A percentile compares a stretch with the other conserved stretches of the same genome.
phyloP scores from a whole-genome alignment of 2,113 vertebrate genomes.

The Eclectus roratus region DNA sequence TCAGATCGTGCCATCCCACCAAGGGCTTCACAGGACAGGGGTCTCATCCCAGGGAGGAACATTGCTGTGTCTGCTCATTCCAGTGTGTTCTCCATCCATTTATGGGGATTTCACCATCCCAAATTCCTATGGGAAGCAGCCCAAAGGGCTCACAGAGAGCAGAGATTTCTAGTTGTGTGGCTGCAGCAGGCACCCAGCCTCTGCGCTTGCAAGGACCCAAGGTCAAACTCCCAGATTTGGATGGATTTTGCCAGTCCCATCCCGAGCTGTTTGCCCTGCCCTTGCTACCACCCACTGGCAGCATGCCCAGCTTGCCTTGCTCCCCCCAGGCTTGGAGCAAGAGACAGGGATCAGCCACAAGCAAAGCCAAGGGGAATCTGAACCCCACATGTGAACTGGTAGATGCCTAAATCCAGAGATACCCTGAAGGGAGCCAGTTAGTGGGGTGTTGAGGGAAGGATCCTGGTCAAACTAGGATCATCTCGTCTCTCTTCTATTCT shows the following conservation, averaged over 20 bases:
- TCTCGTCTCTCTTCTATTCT: background rate
- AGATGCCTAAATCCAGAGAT: background rate
- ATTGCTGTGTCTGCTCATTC: background rate
- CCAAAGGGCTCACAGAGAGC: background rate
- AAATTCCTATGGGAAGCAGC: background rate
- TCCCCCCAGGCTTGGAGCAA: background rate
- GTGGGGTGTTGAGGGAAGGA: background rate
- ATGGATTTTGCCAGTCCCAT: background rate
- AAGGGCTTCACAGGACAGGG: rapidly evolving
- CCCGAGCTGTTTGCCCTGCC: background rate
- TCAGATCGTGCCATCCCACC: rapidly evolving
- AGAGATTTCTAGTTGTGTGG: background rate
- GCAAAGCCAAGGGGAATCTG: background rate
- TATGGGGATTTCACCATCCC: background rate
- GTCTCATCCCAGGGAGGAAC: background rate
- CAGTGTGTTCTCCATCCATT: background rate
- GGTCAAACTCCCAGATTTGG: background rate
- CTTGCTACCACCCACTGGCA: background rate
- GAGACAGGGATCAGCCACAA: background rate
- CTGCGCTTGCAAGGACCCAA: rapidly evolving
- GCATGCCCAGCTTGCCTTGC: background rate
- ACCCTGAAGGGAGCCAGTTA: background rate
- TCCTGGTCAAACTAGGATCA: background rate
- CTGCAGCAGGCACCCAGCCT: background rate
- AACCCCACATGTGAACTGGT: rapidly evolving